These are phyloP conservation scores for Chloroceryle aenea DNA, from an alignment of 2,113 vertebrate genomes.

Conservation along the genomic window DNA sequence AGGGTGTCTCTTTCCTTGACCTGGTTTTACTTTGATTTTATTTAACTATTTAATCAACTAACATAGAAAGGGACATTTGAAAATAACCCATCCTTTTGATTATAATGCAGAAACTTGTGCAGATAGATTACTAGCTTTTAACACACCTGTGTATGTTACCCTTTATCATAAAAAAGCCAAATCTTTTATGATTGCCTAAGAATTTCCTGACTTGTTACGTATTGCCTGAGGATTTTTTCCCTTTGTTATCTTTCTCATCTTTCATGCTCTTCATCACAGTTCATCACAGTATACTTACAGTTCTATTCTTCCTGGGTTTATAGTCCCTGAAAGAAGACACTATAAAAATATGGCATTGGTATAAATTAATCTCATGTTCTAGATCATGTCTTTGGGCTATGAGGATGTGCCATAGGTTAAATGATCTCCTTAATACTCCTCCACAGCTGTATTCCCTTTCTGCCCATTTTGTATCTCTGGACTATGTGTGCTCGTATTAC, in stretches of 20 bases:
- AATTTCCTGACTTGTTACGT: background rate
- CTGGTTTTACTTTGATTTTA: conserved; percentile 55
- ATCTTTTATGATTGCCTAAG: background rate
- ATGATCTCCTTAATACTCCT: background rate
- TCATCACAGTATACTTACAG: background rate
- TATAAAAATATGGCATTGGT: background rate
- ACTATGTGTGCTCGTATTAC: background rate
- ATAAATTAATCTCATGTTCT: background rate
- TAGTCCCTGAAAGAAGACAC: background rate
- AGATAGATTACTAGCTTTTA: conserved; percentile 1
- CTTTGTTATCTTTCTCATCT: background rate
- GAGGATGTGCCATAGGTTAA: background rate
- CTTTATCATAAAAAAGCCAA: background rate
- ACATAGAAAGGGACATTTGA: background rate
- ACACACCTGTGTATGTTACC: background rate
- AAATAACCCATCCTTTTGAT: conserved; percentile 31
- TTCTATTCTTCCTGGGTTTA: background rate
- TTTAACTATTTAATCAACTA: conserved; percentile 25
- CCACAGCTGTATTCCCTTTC: background rate
- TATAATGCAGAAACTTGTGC: background rate
- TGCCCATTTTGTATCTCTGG: background rate
- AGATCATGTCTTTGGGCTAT: background rate
- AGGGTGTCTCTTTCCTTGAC: background rate
- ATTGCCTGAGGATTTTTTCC: background rate
- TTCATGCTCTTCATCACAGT: background rate